Percentiles rank a stretch among this genome's conserved stretches.
Evolutionary conservation across 2,113 vertebrate genomes (phyloP).

Genomic region (Candoia aspera): DNA sequence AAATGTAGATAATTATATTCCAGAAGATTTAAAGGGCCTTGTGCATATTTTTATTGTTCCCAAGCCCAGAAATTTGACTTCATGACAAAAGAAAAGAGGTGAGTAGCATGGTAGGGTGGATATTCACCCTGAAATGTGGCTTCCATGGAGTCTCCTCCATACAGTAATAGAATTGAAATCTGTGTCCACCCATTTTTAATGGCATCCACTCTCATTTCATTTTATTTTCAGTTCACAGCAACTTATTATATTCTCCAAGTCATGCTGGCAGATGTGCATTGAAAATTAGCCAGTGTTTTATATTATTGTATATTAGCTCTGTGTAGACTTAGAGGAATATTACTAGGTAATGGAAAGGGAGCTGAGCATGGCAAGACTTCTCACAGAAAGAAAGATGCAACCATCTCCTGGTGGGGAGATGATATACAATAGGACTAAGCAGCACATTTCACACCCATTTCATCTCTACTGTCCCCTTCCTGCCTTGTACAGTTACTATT

Average conservation of each 20-base stretch:
- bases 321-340: conserved; percentile 1
- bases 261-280: background rate
- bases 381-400: background rate
- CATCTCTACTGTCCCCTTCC: background rate
- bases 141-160: background rate
- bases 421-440: background rate
- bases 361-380: background rate
- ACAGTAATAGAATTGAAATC: background rate
- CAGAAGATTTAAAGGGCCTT: background rate
- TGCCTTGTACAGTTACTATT: background rate
- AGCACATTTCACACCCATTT: background rate
- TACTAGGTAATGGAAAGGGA: background rate
- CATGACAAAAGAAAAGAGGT: background rate
- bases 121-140: background rate
- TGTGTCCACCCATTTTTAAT: conserved; percentile 4
- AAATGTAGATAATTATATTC: background rate
- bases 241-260: conserved; percentile 21
- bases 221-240: conserved; percentile 23
- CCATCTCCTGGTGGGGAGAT: no score
- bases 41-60: background rate
- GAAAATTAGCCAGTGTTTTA: conserved; percentile 17
- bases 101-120: background rate
- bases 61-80: background rate
- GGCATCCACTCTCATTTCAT: conserved; percentile 3
- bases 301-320: conserved; percentile 8